Base-by-base conservation (phyloP, 2,888 invertebrate genomes). In the Pycnomerus fuliginosus region DNA sequence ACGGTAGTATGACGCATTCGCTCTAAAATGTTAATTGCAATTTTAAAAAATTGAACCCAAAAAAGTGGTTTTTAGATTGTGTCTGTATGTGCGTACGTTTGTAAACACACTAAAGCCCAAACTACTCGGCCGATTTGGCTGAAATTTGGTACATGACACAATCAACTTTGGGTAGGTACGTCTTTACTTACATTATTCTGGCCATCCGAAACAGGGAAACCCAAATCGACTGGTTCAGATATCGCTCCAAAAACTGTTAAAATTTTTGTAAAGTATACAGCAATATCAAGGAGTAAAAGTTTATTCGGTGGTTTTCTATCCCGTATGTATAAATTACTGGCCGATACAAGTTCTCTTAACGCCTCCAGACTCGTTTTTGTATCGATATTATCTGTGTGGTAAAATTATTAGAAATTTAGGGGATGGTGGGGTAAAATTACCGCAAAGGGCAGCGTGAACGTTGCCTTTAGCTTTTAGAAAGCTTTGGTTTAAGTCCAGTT, bases 1-100 rank as follows among this genome's bases (percentile, higher is more conserved):
- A 96, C 0, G 97, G 97, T 83, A 96, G 84, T 36, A 96, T 80
- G 1, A 80, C 75, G 40, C 84, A 80, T 72, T 97, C 97, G 22
- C 29, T 49, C 50, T 53, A 31, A 13, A 38, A 43, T 29, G 17
- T n/a, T 7, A 4, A 3, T 17, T 12, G 7, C 8, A 27, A 35
- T 20, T 10, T 30, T 15, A 15, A 25, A 29, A 25, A 30, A 30
- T 7, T 16, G 8, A 3, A 20, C 20, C 20, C 28, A 13, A 10
- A 7, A 12, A 12, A 11, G 11, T 8, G 12, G 11, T 5, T 28
- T n/a, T 10, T 7, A 28, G 11, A 12, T n/a, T n/a, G n/a, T n/a
- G n/a, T n/a, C n/a, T n/a, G n/a, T n/a, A n/a, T n/a, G n/a, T n/a
- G n/a, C n/a, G n/a, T n/a, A n/a, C n/a, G n/a, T n/a, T n/a, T n/a